Percentiles rank a stretch among this genome's conserved stretches.
Evolutionary conservation across 2,888 invertebrate genomes (phyloP).

Genomic region (Smittia sp.): DNA sequence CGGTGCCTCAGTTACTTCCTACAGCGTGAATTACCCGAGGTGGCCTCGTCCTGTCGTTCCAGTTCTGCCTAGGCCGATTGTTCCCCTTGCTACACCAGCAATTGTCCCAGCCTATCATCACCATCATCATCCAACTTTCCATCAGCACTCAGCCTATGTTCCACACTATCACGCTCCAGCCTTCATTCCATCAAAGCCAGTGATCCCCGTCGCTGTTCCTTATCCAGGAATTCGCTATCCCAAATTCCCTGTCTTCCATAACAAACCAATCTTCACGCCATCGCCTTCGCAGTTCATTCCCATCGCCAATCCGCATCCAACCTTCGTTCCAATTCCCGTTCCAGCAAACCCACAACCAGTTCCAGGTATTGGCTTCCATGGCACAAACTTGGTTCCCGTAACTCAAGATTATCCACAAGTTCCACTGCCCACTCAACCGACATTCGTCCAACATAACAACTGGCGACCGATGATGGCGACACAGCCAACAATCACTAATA

Average conservation of each 20-base stretch:
- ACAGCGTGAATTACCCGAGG: slow-evolving; percentile 19
- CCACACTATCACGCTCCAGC: background rate
- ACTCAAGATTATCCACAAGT: background rate
- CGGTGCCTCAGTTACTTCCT: slow-evolving; percentile 20
- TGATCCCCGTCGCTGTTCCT: slow-evolving; percentile 25
- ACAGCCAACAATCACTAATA: slow-evolving; percentile 11
- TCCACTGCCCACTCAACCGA: background rate
- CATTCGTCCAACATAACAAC: background rate
- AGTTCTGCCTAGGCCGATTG: background rate
- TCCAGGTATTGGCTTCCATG: background rate
- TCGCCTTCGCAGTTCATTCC: background rate
- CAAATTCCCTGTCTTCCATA: slow-evolving; percentile 24
- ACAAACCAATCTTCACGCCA: background rate
- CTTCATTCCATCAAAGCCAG: slow-evolving; percentile 5
- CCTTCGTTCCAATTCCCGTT: slow-evolving; percentile 7
- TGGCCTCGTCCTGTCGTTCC: background rate
- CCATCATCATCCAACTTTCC: background rate
- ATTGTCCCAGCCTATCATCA: background rate
- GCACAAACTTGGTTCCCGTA: background rate
- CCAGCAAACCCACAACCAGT: slow-evolving; percentile 1
- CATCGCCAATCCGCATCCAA: background rate
- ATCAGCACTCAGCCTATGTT: background rate
- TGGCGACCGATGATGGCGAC: slow-evolving; percentile 23
- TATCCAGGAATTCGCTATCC: slow-evolving; percentile 13
- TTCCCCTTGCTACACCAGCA: background rate